Percentiles rank a stretch among this genome's conserved stretches.
phyloP scores from a whole-genome alignment of 2,113 vertebrate species.

The Corynorhinus townsendii region DNA sequence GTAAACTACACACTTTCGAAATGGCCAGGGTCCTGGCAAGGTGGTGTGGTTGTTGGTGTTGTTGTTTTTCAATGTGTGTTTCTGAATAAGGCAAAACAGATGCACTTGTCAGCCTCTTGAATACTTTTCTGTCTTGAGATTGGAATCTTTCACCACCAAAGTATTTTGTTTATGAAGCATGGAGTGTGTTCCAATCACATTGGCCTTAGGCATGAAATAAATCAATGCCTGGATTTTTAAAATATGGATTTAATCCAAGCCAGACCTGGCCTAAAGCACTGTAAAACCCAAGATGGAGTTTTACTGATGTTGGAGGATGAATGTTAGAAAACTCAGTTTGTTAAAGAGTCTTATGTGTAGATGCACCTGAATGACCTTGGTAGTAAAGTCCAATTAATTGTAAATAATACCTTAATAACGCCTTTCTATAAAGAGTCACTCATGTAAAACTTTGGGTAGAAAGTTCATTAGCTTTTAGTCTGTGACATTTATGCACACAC shows the following conservation, averaged over 20 bases:
- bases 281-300: not conserved
- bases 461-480: not conserved
- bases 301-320: not conserved
- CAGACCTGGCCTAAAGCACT: not conserved
- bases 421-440: not conserved
- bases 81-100: slow-evolving; percentile 20
- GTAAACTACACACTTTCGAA: not conserved
- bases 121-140: slow-evolving; percentile 42
- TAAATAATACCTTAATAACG: slow-evolving; percentile 1
- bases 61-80: not conserved
- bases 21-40: not conserved
- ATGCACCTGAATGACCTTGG: not conserved
- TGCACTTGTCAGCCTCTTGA: slow-evolving; percentile 34
- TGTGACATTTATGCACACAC: not conserved
- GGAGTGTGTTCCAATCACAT: slow-evolving; percentile 1
- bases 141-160: not conserved
- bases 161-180: slow-evolving; percentile 46
- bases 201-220: slow-evolving; percentile 54
- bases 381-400: not conserved
- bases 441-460: not conserved
- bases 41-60: not conserved
- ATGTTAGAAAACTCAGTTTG: slow-evolving; percentile 15
- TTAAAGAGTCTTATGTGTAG: not conserved
- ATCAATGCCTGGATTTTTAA: slow-evolving; percentile 47
- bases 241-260: slow-evolving; percentile 44